phyloP scores from a whole-genome alignment of 2,113 vertebrate species.

The Orthochromis malagaraziensis region DNA sequence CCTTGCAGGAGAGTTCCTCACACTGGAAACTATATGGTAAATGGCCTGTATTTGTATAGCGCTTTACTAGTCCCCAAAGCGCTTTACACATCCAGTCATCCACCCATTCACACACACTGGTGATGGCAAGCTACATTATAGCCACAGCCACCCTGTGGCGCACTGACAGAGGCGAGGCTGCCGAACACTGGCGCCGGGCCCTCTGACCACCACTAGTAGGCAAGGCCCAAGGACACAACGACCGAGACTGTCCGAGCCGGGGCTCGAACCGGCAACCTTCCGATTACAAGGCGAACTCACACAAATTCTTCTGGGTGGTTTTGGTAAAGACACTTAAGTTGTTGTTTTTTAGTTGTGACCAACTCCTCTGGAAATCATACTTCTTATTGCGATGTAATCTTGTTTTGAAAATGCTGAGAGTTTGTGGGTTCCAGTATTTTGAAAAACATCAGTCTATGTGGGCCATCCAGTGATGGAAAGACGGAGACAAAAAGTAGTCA shows the following conservation, averaged over 20 bases:
- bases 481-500: background rate
- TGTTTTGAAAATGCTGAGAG: background rate
- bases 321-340: background rate
- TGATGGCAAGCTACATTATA: background rate
- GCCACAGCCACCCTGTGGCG: fast-evolving
- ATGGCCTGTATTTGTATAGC: background rate
- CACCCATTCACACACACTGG: background rate
- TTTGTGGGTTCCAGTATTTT: background rate
- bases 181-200: fast-evolving
- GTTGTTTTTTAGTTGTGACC: background rate
- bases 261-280: background rate
- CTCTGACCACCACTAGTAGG: background rate
- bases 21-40: background rate
- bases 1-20: background rate
- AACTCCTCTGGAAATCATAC: background rate
- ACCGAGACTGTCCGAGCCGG: background rate
- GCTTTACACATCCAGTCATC: background rate
- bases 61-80: background rate
- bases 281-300: fast-evolving
- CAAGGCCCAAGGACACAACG: background rate
- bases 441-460: background rate
- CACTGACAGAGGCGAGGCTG: background rate
- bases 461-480: background rate
- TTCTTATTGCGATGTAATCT: background rate
- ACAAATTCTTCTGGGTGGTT: background rate